Evolutionary conservation across 2,888 invertebrate species (phyloP).

Genomic region (Carcina quercana): DNA sequence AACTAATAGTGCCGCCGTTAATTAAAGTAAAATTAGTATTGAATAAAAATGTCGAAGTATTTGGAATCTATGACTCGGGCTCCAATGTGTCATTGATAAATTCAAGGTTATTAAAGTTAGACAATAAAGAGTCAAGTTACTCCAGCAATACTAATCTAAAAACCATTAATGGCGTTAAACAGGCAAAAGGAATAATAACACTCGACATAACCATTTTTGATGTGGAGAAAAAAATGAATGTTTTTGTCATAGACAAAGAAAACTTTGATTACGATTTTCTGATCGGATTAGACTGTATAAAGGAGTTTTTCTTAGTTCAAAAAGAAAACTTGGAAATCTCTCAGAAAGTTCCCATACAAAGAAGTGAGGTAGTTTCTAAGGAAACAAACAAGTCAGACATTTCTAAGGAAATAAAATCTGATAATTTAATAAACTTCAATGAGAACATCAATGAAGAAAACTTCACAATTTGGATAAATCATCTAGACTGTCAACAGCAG

Average conservation of each 20-base stretch:
- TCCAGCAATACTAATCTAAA: conserved; percentile 9
- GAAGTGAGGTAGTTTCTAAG: too few species aligned
- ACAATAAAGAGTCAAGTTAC: conserved; percentile 3
- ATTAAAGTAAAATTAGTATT: conserved; percentile 19
- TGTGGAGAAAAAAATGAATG: conserved; percentile 14
- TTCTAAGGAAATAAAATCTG: too few species aligned
- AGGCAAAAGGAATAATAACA: conserved; percentile 11
- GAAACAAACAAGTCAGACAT: too few species aligned
- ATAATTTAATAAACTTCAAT: not conserved
- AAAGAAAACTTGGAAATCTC: conserved; percentile 13
- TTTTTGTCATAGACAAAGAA: conserved; percentile 15
- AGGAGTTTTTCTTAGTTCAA: conserved; percentile 13
- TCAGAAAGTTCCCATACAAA: conserved; percentile 11
- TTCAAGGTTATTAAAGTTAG: conserved; percentile 18
- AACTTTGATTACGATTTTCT: conserved; percentile 17
- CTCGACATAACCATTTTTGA: conserved; percentile 16
- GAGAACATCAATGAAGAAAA: not conserved
- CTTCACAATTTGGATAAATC: conserved; percentile 11
- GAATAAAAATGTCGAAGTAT: conserved; percentile 14
- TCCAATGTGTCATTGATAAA: conserved; percentile 25
- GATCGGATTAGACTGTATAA: conserved; percentile 14
- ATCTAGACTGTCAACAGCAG: conserved; percentile 13
- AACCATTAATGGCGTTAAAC: conserved; percentile 15
- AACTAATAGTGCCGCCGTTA: conserved; percentile 14
- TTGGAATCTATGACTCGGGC: conserved; percentile 23